These are phyloP conservation scores for Apamea crenata DNA, from an alignment of 2,888 invertebrate species.

Conservation along the genomic window DNA sequence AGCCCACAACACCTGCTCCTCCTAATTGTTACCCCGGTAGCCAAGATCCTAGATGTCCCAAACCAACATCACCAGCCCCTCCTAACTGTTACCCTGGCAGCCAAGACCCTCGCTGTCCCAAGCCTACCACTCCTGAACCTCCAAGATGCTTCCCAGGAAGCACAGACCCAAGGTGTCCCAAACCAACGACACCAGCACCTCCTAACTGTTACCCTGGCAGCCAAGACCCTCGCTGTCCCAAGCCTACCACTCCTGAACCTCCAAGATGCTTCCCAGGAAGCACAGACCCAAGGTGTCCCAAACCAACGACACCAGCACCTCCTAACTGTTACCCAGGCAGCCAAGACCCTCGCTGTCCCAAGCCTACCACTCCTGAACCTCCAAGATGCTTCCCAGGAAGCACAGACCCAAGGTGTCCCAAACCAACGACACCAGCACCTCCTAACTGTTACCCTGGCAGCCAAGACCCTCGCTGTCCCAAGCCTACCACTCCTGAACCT, in stretches of 20 bases:
- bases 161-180: slow-evolving; percentile 64
- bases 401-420: too few relatives aligned
- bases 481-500: not conserved
- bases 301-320: not conserved
- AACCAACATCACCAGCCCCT: slow-evolving; percentile 2
- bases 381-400: not conserved
- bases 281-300: slow-evolving; percentile 51
- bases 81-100: slow-evolving; percentile 75
- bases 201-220: slow-evolving; percentile 68
- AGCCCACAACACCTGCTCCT: slow-evolving; percentile 42
- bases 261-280: not conserved
- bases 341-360: not conserved
- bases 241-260: not conserved
- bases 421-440: too few relatives aligned
- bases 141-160: slow-evolving; percentile 51
- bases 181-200: slow-evolving; percentile 71
- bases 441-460: too few relatives aligned
- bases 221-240: slow-evolving; percentile 67
- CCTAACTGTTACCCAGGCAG: not conserved
- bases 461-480: too few relatives aligned
- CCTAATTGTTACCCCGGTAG: slow-evolving; percentile 51
- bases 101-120: slow-evolving; percentile 50
- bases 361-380: not conserved
- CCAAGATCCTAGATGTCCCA: slow-evolving; percentile 61
- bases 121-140: slow-evolving; percentile 44